Evolutionary conservation across 2,113 vertebrate species (phyloP).

Genomic region (Chinchilla lanigera): DNA sequence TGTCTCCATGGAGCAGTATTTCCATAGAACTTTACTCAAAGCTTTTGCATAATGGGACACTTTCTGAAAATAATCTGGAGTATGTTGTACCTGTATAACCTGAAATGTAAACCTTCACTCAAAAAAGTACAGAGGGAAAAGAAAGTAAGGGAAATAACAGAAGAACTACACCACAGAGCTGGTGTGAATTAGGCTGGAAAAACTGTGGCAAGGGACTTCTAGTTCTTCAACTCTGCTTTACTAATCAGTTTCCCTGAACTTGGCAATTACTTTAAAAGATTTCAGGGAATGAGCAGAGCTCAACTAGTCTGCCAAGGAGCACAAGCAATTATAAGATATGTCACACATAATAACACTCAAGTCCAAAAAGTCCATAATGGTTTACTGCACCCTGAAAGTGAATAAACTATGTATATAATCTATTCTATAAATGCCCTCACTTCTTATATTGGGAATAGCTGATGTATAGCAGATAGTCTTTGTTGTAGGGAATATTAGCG

Average conservation of each 20-base stretch:
- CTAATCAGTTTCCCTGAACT: constrained; percentile 36
- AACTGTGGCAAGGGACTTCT: not conserved
- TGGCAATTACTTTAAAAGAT: constrained; percentile 65
- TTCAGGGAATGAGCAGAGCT: constrained; percentile 38
- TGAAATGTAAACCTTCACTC: constrained; percentile 38
- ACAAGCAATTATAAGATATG: constrained; percentile 51
- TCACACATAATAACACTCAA: constrained; percentile 13
- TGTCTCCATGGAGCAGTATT: not conserved
- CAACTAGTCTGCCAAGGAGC: constrained; percentile 42
- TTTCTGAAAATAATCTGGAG: not conserved
- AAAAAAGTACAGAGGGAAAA: not conserved
- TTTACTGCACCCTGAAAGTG: constrained; percentile 17
- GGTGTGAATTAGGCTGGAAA: constrained; percentile 30
- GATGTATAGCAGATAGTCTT: not conserved
- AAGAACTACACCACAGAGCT: not conserved
- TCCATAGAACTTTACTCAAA: not conserved
- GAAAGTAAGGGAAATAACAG: not conserved
- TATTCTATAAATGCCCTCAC: not conserved
- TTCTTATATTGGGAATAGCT: not conserved
- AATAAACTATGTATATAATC: not conserved
- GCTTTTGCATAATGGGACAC: not conserved
- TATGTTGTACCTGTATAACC: not conserved
- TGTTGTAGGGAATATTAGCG: not conserved
- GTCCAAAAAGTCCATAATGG: not conserved
- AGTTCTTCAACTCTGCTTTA: not conserved